Conservation (phyloP, 2,888 invertebrate genomes). For the Drosophila fungiperda region DNA sequence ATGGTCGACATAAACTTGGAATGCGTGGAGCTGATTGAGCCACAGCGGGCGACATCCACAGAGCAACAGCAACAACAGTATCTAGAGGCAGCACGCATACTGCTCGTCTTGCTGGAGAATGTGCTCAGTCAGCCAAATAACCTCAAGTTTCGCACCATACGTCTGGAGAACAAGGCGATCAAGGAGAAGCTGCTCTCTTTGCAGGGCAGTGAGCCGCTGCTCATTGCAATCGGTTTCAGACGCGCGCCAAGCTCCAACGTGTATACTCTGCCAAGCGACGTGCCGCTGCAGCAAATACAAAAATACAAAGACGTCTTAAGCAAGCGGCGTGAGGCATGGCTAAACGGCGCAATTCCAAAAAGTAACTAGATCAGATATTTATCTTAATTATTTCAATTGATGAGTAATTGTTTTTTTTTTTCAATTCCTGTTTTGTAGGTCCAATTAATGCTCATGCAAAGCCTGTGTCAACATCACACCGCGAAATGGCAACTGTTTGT, state of each 20-base stretch:
- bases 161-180: constrained; percentile 83
- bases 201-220: constrained; percentile 77
- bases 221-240: constrained; percentile 83
- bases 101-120: constrained; percentile 83
- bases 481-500: constrained; percentile 32
- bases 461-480: constrained; percentile 7
- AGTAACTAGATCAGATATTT: constrained; percentile 27
- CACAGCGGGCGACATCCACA: constrained; percentile 38
- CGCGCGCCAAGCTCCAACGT: constrained; percentile 56
- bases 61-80: constrained; percentile 70
- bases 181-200: constrained; percentile 82
- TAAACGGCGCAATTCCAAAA: constrained; percentile 51
- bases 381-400: constrained; percentile 1
- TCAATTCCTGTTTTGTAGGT: constrained; percentile 26
- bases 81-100: constrained; percentile 82
- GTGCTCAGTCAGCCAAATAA: constrained; percentile 83
- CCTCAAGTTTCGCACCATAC: constrained; percentile 83
- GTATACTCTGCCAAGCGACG: constrained; percentile 77
- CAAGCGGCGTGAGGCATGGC: constrained; percentile 75
- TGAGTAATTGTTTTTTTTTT: not conserved
- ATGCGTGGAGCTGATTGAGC: constrained; percentile 71
- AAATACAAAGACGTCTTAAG: constrained; percentile 81
- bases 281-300: constrained; percentile 79
- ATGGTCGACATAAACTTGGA: constrained; percentile 75
- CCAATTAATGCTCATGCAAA: constrained; percentile 35